phyloP scores from a whole-genome alignment of 1,140 invertebrate species.

The Maconellicoccus hirsutus region DNA sequence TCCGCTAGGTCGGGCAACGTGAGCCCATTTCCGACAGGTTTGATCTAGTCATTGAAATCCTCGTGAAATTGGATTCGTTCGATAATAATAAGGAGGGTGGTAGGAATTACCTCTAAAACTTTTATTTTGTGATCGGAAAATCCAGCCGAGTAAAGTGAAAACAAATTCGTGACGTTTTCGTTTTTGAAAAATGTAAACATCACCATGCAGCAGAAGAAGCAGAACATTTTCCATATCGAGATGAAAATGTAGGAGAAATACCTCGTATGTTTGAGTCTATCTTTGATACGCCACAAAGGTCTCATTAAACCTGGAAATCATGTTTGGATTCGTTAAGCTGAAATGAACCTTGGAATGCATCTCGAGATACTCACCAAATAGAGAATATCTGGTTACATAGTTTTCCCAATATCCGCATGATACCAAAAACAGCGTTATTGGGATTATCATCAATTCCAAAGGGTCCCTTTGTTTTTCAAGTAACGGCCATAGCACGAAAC shows the following conservation, averaged over 20 bases:
- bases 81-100: too few species aligned
- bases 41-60: neutral
- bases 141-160: slow-evolving; percentile 57
- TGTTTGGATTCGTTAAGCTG: neutral
- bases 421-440: slow-evolving; percentile 66
- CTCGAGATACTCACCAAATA: slow-evolving; percentile 46
- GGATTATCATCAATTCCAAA: slow-evolving; percentile 65
- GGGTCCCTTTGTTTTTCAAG: slow-evolving; percentile 41
- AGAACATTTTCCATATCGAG: slow-evolving; percentile 74
- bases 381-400: slow-evolving; percentile 72
- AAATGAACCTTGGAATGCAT: neutral
- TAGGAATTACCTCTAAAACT: slow-evolving; percentile 51
- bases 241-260: slow-evolving; percentile 84
- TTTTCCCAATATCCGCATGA: slow-evolving; percentile 97
- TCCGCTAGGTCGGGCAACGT: slow-evolving; percentile 61
- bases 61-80: too few species aligned
- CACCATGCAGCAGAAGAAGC: slow-evolving; percentile 62
- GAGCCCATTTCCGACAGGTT: slow-evolving; percentile 27
- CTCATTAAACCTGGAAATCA: slow-evolving; percentile 53
- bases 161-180: slow-evolving; percentile 62
- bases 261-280: slow-evolving; percentile 61
- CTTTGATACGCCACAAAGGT: slow-evolving; percentile 66
- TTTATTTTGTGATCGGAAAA: slow-evolving; percentile 67
- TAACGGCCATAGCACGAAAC: slow-evolving; percentile 80
- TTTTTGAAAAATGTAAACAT: slow-evolving; percentile 61